Evolutionary conservation across 2,113 vertebrate species (phyloP), one percentile per base, ranked within the genome.

Genomic region (Diphyllodes magnificus): DNA sequence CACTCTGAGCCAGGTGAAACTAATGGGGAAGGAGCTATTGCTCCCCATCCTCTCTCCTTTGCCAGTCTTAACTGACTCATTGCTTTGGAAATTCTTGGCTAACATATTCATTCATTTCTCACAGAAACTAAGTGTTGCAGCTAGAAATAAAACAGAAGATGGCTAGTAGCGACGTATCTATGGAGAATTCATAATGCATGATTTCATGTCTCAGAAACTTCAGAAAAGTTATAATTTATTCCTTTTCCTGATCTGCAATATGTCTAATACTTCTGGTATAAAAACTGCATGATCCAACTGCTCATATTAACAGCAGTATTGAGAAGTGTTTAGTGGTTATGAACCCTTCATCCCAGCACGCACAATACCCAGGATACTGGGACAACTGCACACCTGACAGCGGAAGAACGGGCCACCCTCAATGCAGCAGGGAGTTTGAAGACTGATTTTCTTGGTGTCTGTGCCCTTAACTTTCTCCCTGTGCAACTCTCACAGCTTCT

Each of bases 31-130:
- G 56, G 68, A 92, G 68, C 9, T 88, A 47, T 61, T 81, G 64
- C 68, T 92, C 64, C 59, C 27, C 35, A 70, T 56, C 59, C 28
- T 90, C 54, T 86, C 37, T 76, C 30, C 56, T 78, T 70, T 70
- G 69, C 92, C 92, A 84, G 1, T 63, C 66, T 82, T 73, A 73
- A 95, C 66, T 94, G 93, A 95, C 79, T 95, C 94, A 93, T 53
- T 92, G 73, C 70, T 92, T 95, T 78, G 71, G 87, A 97, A 95
- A 95, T 92, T 95, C 79, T 90, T 88, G 76, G 76, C 85, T 95
- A 95, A 68, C 33, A 71, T 88, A 91, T 90, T 90, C 92, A 88
- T 94, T 93, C 66, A 87, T 71, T 95, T 90, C 85, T 92, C 85
- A 95, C 76, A 78, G 60, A 91, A 92, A 87, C 70, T 53, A 85